These are phyloP conservation scores for Rhyacichthys aspro DNA, from an alignment of 2,797 vertebrate genomes.

Conservation along the genomic window DNA sequence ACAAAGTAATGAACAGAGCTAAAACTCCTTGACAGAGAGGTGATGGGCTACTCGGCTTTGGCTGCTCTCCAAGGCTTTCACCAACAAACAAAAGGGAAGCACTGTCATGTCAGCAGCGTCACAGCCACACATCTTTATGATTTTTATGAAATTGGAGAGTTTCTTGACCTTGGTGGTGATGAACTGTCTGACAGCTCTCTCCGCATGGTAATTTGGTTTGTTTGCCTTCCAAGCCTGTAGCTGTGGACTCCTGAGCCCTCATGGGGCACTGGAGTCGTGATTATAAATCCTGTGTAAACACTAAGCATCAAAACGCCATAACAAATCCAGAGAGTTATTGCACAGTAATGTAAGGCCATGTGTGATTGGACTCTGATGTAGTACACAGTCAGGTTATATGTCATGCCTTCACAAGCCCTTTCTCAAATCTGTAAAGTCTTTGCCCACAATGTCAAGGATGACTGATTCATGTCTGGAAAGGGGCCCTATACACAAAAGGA, in stretches of 20 bases:
- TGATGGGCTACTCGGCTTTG: constrained; percentile 35
- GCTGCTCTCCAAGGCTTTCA: constrained; percentile 29
- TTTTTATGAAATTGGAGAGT: constrained; percentile 31
- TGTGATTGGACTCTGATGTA: constrained; percentile 57
- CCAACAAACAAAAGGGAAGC: constrained; percentile 36
- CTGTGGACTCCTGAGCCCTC: constrained; percentile 31
- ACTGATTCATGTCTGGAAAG: constrained; percentile 21
- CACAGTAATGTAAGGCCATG: constrained; percentile 18
- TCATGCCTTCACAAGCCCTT: constrained; percentile 32
- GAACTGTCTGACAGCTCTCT: constrained; percentile 37
- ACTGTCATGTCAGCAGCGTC: constrained; percentile 16
- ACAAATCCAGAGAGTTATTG: constrained; percentile 53
- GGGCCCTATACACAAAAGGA: constrained; percentile 1
- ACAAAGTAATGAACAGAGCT: constrained; percentile 49
- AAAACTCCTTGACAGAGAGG: constrained; percentile 28
- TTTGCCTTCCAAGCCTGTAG: constrained; percentile 46
- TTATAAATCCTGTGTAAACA: constrained; percentile 68
- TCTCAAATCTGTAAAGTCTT: constrained; percentile 41
- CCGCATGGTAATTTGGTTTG: constrained; percentile 50
- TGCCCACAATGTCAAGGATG: constrained; percentile 55
- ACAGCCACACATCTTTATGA: constrained; percentile 18
- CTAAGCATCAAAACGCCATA: constrained; percentile 46
- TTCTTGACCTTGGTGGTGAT: constrained; percentile 62
- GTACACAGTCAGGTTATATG: constrained; percentile 32
- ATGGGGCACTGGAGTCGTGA: constrained; percentile 40